Conservation (phyloP, 2,888 invertebrate species). For the Nomada ruficornis region DNA sequence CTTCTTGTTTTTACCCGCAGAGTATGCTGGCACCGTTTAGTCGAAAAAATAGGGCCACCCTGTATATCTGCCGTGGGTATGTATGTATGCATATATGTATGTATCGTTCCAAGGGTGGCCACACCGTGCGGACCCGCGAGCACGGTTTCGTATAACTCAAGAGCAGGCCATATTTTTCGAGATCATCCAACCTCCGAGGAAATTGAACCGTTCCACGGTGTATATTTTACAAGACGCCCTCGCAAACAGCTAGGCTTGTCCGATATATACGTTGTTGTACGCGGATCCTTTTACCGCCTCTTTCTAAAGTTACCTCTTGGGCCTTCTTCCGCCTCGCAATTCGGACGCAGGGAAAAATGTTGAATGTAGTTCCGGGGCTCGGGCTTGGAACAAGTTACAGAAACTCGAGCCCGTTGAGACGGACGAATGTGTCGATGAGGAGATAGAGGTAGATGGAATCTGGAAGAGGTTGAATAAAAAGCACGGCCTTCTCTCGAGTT, state of each 20-base stretch:
- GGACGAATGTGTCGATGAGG: slow-evolving; percentile 5
- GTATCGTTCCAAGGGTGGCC: slow-evolving; percentile 15
- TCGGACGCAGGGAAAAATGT: background rate
- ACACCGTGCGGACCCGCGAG: slow-evolving; percentile 50
- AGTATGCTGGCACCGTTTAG: no score
- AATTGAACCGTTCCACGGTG: slow-evolving; percentile 67
- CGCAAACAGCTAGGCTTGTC: slow-evolving; percentile 55
- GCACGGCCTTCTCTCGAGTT: background rate
- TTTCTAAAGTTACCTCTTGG: background rate
- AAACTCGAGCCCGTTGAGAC: background rate
- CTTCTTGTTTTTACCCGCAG: no score
- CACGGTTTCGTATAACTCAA: slow-evolving; percentile 59
- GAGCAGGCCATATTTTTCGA: slow-evolving; percentile 60
- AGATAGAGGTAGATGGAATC: background rate
- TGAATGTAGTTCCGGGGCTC: background rate
- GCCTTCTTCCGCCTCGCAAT: background rate
- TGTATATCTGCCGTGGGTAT: background rate
- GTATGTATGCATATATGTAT: slow-evolving; percentile 40
- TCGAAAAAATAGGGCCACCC: no score
- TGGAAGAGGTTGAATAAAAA: background rate
- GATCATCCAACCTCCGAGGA: slow-evolving; percentile 63
- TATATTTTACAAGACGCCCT: slow-evolving; percentile 66
- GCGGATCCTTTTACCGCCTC: slow-evolving; percentile 27
- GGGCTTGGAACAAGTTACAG: background rate
- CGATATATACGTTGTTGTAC: slow-evolving; percentile 37